phyloP scores from a whole-genome alignment of 2,888 invertebrate genomes.

The Zaprionus bogoriensis region DNA sequence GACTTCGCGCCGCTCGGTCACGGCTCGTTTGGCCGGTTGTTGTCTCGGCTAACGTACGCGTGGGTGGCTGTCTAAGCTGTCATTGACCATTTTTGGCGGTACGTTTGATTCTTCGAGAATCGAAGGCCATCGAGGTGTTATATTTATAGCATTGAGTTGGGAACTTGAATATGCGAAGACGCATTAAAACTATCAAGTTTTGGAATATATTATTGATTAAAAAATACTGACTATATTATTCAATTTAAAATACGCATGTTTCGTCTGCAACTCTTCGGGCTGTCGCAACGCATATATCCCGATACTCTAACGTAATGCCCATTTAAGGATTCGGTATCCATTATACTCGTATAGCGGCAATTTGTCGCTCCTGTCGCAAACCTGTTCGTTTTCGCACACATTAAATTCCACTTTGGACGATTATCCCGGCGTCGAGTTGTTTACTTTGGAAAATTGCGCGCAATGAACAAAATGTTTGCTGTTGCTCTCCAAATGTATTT shows the following conservation, averaged over 20 bases:
- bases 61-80: constrained; percentile 47
- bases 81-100: constrained; percentile 29
- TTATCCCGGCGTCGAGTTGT: constrained; percentile 23
- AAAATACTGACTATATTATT: too few relatives aligned
- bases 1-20: constrained; percentile 30
- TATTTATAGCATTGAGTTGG: constrained; percentile 8
- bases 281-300: too few relatives aligned
- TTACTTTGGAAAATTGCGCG: constrained; percentile 65
- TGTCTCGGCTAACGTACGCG: constrained; percentile 28
- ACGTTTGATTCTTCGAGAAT: constrained; percentile 3
- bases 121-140: constrained; percentile 37
- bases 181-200: too few relatives aligned
- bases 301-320: too few relatives aligned
- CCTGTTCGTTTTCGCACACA: constrained; percentile 26
- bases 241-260: too few relatives aligned
- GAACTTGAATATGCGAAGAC: background rate
- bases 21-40: constrained; percentile 30
- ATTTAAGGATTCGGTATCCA: constrained; percentile 8
- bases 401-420: constrained; percentile 45
- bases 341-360: constrained; percentile 19
- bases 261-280: too few relatives aligned
- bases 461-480: constrained; percentile 35
- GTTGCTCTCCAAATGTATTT: constrained; percentile 55
- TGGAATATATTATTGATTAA: too few relatives aligned
- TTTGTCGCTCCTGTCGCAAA: constrained; percentile 22